phyloP scores from a whole-genome alignment of 2,113 vertebrate species.

The Epinephelus cyanopodus region DNA sequence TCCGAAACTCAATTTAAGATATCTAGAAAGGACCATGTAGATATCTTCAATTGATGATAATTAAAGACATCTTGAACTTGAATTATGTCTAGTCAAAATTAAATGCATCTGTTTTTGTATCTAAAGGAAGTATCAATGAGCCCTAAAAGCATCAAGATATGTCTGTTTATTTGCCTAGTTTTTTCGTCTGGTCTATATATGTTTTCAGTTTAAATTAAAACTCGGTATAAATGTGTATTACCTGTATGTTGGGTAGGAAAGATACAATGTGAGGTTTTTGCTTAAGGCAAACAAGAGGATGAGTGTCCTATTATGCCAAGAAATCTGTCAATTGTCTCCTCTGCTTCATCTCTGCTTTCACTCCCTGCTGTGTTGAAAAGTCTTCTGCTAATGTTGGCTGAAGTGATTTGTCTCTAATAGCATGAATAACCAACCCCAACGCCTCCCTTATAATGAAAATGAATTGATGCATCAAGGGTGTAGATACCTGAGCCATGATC shows the following conservation, averaged over 20 bases:
- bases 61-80: too few relatives aligned
- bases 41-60: too few relatives aligned
- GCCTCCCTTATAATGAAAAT: conserved; percentile 31
- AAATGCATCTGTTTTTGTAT: too few relatives aligned
- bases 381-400: not conserved
- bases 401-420: conserved; percentile 22
- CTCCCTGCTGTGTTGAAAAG: not conserved
- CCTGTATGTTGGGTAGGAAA: not conserved
- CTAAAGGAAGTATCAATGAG: too few relatives aligned
- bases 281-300: not conserved
- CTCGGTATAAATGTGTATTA: not conserved
- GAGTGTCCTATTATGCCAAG: not conserved
- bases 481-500: conserved; percentile 39
- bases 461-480: conserved; percentile 32
- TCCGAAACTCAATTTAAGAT: too few relatives aligned
- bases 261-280: not conserved
- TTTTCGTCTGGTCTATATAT: not conserved
- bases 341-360: not conserved
- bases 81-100: too few relatives aligned
- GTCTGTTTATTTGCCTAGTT: not conserved
- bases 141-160: too few relatives aligned
- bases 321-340: not conserved
- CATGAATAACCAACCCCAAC: conserved; percentile 25
- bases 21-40: too few relatives aligned
- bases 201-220: not conserved